Conservation (phyloP, 2,113 vertebrate species). For the Raja brachyura region DNA sequence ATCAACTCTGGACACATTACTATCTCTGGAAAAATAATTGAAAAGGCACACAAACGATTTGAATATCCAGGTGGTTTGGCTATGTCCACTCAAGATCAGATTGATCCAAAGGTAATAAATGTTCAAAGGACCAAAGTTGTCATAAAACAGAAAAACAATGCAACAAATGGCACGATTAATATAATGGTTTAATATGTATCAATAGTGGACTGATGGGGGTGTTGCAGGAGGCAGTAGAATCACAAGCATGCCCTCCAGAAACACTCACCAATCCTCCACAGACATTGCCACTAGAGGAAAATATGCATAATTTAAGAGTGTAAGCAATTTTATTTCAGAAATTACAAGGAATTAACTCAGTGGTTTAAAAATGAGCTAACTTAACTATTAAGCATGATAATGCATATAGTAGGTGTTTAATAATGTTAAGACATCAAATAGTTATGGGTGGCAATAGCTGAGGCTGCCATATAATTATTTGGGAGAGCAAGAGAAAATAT, state of each 20-base stretch:
- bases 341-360: neutral
- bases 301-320: neutral
- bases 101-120: neutral
- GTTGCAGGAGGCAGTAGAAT: neutral
- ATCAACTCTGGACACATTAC: neutral
- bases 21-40: conserved; percentile 21
- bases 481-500: too few relatives aligned
- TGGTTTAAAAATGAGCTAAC: neutral
- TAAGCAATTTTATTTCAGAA: neutral
- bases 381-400: neutral
- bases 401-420: neutral
- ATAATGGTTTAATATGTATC: neutral
- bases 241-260: neutral
- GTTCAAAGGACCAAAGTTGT: neutral
- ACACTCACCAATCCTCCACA: neutral
- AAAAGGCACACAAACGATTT: neutral
- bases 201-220: neutral
- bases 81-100: neutral
- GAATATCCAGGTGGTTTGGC: neutral
- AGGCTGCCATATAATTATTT: too few relatives aligned
- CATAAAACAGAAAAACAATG: neutral
- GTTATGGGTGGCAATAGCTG: too few relatives aligned
- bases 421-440: neutral
- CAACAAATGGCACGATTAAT: neutral
- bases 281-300: neutral